A percentile compares a stretch with the other conserved stretches of the same genome.
phyloP scores from a whole-genome alignment of 2,888 invertebrate genomes.

The Marronus borbonicus region DNA sequence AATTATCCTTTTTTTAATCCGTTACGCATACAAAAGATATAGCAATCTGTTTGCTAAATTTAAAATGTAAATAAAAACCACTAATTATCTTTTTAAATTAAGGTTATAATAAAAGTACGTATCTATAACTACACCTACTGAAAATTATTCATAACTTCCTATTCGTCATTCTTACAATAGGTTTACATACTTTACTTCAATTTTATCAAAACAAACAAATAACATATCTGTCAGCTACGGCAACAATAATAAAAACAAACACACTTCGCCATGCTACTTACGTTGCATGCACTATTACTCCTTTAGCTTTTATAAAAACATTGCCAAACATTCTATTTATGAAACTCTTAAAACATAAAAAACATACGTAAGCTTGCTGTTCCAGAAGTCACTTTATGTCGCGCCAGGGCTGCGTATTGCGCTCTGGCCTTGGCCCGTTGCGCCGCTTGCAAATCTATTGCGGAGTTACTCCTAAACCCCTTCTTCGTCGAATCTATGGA shows the following conservation, averaged over 20 bases:
- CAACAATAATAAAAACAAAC: conserved; percentile 24
- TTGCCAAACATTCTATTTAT: neutral
- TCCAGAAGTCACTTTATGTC: conserved; percentile 80
- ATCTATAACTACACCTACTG: no score
- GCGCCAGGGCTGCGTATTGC: conserved; percentile 85
- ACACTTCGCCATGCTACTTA: conserved; percentile 16
- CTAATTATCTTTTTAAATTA: no score
- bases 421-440: conserved; percentile 89
- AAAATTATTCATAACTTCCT: no score
- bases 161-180: no score
- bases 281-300: conserved; percentile 13
- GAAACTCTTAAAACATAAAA: neutral
- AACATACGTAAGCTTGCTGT: conserved; percentile 83
- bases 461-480: conserved; percentile 89
- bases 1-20: no score
- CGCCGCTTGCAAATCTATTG: conserved; percentile 93
- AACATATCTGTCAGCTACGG: neutral
- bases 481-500: conserved; percentile 65
- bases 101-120: no score
- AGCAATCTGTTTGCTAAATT: no score
- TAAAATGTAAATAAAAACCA: no score
- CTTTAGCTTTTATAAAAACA: conserved; percentile 6
- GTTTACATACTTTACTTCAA: no score
- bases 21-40: no score
- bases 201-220: no score